phyloP scores from a whole-genome alignment of 2,888 invertebrate species.

The Halictus ligatus region DNA sequence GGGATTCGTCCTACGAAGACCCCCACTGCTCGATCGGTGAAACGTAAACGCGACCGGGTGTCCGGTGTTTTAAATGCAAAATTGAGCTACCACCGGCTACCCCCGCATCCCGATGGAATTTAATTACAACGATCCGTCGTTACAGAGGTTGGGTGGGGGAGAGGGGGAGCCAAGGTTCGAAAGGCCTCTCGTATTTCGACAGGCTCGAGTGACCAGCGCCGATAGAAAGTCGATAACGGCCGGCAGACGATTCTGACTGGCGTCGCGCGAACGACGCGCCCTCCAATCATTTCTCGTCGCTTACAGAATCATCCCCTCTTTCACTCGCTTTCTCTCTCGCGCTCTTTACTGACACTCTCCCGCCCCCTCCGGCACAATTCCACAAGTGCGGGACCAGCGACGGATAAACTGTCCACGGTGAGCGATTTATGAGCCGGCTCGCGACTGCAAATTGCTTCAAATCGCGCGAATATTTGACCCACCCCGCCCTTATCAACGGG shows the following conservation, averaged over 20 bases:
- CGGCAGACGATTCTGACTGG: constrained; percentile 36
- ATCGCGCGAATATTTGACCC: constrained; percentile 25
- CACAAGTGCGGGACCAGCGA: constrained; percentile 38
- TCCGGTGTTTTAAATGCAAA: constrained; percentile 55
- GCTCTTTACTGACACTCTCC: background rate
- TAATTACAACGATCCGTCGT: constrained; percentile 64
- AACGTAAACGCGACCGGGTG: constrained; percentile 25
- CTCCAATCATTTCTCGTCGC: constrained; percentile 56
- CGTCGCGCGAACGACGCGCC: constrained; percentile 50
- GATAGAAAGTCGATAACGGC: constrained; percentile 63
- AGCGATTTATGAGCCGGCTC: constrained; percentile 35
- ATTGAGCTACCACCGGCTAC: constrained; percentile 30
- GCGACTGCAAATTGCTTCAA: constrained; percentile 34
- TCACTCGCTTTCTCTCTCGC: background rate
- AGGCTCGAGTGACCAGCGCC: constrained; percentile 57
- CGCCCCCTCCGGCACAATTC: constrained; percentile 4
- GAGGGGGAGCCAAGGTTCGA: constrained; percentile 15
- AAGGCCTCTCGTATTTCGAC: constrained; percentile 59
- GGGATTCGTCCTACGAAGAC: background rate
- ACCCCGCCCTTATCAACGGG: background rate
- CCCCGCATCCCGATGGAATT: constrained; percentile 38
- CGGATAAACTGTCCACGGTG: constrained; percentile 37
- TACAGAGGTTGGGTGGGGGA: background rate
- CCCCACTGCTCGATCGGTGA: background rate
- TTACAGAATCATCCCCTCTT: constrained; percentile 20